Percentiles rank a stretch among this genome's conserved stretches.
Evolutionary conservation across 2,113 vertebrate species (phyloP).

Genomic region (Scopus umbretta): DNA sequence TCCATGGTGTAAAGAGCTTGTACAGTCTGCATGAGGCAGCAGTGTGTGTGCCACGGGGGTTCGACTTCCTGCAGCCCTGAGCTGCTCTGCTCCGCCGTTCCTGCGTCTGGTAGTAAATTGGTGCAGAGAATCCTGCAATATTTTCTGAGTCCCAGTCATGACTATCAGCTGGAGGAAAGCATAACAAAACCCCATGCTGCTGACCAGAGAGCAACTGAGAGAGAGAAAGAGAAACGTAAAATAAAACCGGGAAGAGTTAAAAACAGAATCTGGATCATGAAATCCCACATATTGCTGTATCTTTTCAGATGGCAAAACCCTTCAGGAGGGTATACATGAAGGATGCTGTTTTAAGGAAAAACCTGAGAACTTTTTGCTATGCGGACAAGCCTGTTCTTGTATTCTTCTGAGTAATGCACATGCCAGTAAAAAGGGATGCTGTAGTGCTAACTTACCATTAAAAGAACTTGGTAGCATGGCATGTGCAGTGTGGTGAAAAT

Average conservation of each 20-base stretch:
- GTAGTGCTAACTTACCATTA: background rate
- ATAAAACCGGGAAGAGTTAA: background rate
- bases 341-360: background rate
- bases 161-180: background rate
- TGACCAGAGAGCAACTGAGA: background rate
- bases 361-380: background rate
- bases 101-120: background rate
- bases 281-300: background rate
- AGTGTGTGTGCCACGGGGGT: background rate
- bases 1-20: background rate
- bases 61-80: background rate
- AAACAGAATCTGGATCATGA: background rate
- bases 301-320: background rate
- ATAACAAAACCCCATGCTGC: background rate
- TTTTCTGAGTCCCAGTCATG: background rate
- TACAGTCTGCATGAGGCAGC: background rate
- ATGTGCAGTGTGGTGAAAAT: background rate
- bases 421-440: background rate
- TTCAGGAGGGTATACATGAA: background rate
- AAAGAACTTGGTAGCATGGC: background rate
- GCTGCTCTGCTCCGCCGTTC: background rate
- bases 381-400: background rate
- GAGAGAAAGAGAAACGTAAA: background rate
- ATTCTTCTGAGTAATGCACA: background rate
- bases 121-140: background rate